Base-by-base conservation (phyloP, 2,113 vertebrate species). In the Trogon surrucura region DNA sequence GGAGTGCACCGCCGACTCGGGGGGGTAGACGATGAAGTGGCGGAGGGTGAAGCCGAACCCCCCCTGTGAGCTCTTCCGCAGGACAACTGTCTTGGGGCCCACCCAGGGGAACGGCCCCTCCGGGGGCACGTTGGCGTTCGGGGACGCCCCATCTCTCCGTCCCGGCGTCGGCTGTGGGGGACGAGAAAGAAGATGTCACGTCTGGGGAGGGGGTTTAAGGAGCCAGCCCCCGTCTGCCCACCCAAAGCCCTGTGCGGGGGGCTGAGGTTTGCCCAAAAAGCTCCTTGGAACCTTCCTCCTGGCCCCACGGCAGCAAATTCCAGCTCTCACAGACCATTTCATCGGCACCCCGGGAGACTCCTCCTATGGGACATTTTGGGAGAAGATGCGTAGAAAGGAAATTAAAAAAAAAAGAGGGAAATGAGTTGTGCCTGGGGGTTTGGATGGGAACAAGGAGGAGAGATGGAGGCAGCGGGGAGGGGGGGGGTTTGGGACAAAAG, bases 1-100 rank as follows among this genome's bases (percentile, higher is more conserved):
- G 89, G 97, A 97, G 96, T 98, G 99, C 95, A 99, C 97, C 1
- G 99, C 98, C 0, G 99, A 99, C 95, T 99, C 99, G 0, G 99
- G 99, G 0, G 99, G 99, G 98, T 99, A 99, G 70, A 99, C 99
- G 26, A 99, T 99, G 98, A 99, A 99, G 97, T 99, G 99, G 18
- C 99, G 99, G 16, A 99, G 97, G 16, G 99, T 99, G 98, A 99
- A 99, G 64, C 99, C 99, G 0, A 99, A 99, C 38, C 99, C 99
- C 8, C 99, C 99, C 98, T 99, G 99, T 13, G 97, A 96, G 96
- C 98, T 99, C 95, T 99, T 99, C 72, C 85, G 98, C 88, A 99
- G 98, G 91, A 98, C 96, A 97, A 99, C 97, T 1, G 99, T 99
- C 95, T 97, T 98, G 13, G 98, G 99, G 17, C 99, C 98, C 93